Conservation (phyloP, 2,888 invertebrate species). For the Amphipoea oculea region DNA sequence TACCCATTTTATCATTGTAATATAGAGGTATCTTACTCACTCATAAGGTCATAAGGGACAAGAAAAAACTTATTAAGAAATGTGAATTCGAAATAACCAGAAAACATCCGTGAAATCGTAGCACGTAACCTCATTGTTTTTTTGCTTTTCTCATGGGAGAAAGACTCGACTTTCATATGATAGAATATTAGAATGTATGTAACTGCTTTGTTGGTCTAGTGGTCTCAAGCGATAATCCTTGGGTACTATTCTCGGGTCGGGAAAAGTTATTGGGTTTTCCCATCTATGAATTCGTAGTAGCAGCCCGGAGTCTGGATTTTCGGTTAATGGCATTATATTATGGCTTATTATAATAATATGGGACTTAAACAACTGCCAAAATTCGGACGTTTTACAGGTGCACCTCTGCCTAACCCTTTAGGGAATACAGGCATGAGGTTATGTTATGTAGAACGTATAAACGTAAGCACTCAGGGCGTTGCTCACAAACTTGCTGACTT, state of each 20-base stretch:
- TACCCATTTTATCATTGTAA: background rate
- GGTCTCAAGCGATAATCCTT: background rate
- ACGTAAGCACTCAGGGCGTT: background rate
- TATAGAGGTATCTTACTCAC: background rate
- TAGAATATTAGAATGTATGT: conserved; percentile 11
- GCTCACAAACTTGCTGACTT: background rate
- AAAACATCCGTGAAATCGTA: conserved; percentile 37
- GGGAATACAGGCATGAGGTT: background rate
- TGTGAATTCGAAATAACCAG: conserved; percentile 15
- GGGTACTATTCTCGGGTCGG: too few relatives aligned
- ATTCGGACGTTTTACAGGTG: background rate
- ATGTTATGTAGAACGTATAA: background rate
- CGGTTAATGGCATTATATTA: background rate
- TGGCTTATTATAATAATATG: background rate
- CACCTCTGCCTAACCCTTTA: too few relatives aligned
- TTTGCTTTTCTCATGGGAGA: conserved; percentile 33
- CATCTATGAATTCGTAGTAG: background rate
- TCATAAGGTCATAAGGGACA: background rate
- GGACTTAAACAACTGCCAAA: background rate
- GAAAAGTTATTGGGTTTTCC: background rate
- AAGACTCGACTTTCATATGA: background rate
- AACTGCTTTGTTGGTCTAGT: background rate
- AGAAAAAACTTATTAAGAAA: conserved; percentile 12
- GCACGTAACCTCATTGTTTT: conserved; percentile 35
- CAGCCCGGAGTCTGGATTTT: background rate